Base-by-base conservation (phyloP, 2,797 vertebrate genomes). In the Catamblyrhynchus diadema region DNA sequence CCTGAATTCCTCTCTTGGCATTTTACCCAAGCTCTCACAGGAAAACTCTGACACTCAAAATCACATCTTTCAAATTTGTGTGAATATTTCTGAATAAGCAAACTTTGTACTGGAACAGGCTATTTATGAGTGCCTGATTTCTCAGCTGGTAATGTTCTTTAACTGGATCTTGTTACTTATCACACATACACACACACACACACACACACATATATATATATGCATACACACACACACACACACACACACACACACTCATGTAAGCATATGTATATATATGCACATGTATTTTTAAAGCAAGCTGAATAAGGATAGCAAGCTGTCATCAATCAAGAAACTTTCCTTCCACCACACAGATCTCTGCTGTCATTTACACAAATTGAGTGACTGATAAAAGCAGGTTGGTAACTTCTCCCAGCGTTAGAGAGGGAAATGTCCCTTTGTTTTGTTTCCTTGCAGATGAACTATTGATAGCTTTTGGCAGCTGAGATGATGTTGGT, bases 271-370 rank as follows among this genome's bases (percentile, higher is more conserved):
- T 27, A 80, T 93, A 89, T 86, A 78, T 77, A 86, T 62, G 53
- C 65, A 69, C 5, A 25, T 27, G 19, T 80, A 89, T 93, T 93
- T 96, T 94, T 94, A 94, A 94, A 94, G 42, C 65, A 90, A 95
- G 57, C 25, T 83, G 75, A 93, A 94, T 94, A 90, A 90, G 41
- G 80, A 57, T 23, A 86, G 50, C 75, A 94, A 95, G 65, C 82
- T 94, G 93, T 61, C 39, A 73, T 57, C 85, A 42, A 20, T 91
- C 87, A 93, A 71, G 61, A 85, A 87, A 33, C 7, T 50, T 93
- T 90, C 28, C 42, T 54, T 95, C 61, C 32, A 75, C 57, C 18
- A 37, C 57, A 47, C 25, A 88, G 57, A 81, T 54, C 72, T 94
- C 47, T 88, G 39, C 82, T 93, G 85, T 88, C 79, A 83, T 45